phyloP scores from a whole-genome alignment of 2,797 vertebrate species.

The Hyperoplus immaculatus region DNA sequence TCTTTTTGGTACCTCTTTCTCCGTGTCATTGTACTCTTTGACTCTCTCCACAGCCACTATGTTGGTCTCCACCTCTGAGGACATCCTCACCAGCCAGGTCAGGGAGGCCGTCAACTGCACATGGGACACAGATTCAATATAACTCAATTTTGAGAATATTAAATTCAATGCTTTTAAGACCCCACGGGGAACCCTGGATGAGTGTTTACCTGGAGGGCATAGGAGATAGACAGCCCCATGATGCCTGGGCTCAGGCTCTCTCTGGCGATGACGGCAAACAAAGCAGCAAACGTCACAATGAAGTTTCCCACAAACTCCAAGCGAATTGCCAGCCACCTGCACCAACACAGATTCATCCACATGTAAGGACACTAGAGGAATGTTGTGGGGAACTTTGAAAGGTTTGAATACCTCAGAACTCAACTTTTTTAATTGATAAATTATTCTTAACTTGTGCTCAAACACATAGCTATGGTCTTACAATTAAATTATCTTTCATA shows the following conservation, averaged over 20 bases:
- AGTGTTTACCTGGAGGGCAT: constrained; percentile 92
- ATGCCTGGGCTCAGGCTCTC: constrained; percentile 90
- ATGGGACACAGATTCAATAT: neutral
- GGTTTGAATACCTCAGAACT: too few relatives aligned
- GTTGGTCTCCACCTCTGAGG: constrained; percentile 95
- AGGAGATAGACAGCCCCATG: constrained; percentile 94
- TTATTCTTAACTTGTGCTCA: too few relatives aligned
- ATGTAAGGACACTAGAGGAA: neutral
- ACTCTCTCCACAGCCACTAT: constrained; percentile 96
- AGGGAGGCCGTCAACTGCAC: constrained; percentile 74
- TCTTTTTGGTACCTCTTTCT: constrained; percentile 91
- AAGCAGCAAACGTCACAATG: constrained; percentile 91
- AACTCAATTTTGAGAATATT: too few relatives aligned
- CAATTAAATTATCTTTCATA: too few relatives aligned
- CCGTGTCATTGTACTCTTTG: constrained; percentile 91
- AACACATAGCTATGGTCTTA: too few relatives aligned
- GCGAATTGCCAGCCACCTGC: constrained; percentile 94
- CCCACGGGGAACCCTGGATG: neutral
- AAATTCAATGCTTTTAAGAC: too few relatives aligned
- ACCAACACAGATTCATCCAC: constrained; percentile 28
- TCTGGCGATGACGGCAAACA: constrained; percentile 92
- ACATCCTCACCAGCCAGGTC: constrained; percentile 98
- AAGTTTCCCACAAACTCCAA: constrained; percentile 95
- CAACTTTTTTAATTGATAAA: too few relatives aligned
- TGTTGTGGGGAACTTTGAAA: too few relatives aligned